Conservation (phyloP, 2,113 vertebrate genomes). For the Boleophthalmus pectinirostris region DNA sequence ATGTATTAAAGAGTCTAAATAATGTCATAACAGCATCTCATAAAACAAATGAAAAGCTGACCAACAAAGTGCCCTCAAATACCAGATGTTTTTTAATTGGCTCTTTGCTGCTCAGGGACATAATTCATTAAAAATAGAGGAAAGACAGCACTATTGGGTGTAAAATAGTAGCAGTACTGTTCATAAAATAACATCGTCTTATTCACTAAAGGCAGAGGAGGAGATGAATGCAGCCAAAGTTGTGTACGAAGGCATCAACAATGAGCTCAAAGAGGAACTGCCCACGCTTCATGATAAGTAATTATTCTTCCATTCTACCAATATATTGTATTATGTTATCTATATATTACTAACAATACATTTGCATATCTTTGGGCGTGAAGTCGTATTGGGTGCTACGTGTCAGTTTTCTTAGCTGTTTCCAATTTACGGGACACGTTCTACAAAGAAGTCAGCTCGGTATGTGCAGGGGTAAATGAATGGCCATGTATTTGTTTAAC, state of each 20-base stretch:
- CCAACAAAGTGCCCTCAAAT: too few relatives aligned
- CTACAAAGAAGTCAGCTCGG: constrained; percentile 91
- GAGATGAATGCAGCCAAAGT: constrained; percentile 82
- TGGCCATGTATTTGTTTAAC: neutral
- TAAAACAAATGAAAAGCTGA: too few relatives aligned
- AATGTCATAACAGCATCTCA: too few relatives aligned
- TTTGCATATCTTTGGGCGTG: neutral
- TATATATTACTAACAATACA: neutral
- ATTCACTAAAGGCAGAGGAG: constrained; percentile 83
- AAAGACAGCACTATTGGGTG: neutral
- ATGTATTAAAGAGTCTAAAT: too few relatives aligned
- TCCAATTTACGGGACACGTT: constrained; percentile 87
- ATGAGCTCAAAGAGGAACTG: constrained; percentile 87
- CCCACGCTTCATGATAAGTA: constrained; percentile 87
- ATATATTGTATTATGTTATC: neutral
- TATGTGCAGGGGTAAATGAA: constrained; percentile 45
- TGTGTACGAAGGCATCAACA: constrained; percentile 89
- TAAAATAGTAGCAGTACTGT: neutral
- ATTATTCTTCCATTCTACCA: neutral
- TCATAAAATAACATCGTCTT: neutral
- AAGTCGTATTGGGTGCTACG: constrained; percentile 92
- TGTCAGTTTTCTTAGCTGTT: constrained; percentile 88
- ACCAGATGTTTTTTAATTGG: too few relatives aligned
- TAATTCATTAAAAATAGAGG: neutral
- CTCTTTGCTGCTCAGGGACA: neutral